Percentiles rank a stretch among this genome's conserved stretches.
Conservation (phyloP, 2,113 vertebrate genomes). For the Ailuropoda melanoleuca region DNA sequence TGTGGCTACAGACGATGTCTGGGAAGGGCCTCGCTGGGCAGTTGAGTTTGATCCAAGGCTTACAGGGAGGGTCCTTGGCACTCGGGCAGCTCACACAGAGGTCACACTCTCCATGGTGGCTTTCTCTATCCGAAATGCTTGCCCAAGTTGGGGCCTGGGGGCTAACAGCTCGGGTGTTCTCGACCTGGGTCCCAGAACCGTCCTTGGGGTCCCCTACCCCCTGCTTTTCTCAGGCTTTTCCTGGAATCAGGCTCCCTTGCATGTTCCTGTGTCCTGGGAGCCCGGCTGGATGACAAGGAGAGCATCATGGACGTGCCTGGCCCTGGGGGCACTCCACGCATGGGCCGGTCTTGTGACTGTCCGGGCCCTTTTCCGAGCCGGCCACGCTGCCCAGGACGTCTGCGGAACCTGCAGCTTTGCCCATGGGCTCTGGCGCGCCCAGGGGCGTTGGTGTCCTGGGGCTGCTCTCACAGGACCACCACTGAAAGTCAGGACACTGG, state of each 20-base stretch:
- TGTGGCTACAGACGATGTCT: not conserved
- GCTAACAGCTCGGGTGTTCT: not conserved
- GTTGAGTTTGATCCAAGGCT: not conserved
- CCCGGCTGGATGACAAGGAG: not conserved
- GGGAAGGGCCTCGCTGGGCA: not conserved
- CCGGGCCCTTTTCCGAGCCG: not conserved
- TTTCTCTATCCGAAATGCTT: not conserved
- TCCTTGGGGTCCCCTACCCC: no score
- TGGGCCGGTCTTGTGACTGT: not conserved
- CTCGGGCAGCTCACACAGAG: not conserved
- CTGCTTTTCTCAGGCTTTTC: no score
- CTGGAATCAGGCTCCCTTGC: no score
- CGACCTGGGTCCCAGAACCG: not conserved
- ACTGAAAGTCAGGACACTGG: accelerated
- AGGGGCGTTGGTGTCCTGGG: not conserved
- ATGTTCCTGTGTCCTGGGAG: not conserved
- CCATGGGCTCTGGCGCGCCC: not conserved
- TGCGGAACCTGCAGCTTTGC: not conserved
- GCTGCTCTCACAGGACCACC: not conserved
- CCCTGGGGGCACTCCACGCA: not conserved
- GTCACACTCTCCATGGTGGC: no score
- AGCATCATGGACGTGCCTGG: accelerated
- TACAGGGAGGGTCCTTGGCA: not conserved
- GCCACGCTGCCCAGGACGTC: not conserved
- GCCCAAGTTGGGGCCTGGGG: no score